Evolutionary conservation across 2,888 invertebrate species (phyloP), one percentile per base, ranked within the genome.

Genomic region (Epirrita christyi): DNA sequence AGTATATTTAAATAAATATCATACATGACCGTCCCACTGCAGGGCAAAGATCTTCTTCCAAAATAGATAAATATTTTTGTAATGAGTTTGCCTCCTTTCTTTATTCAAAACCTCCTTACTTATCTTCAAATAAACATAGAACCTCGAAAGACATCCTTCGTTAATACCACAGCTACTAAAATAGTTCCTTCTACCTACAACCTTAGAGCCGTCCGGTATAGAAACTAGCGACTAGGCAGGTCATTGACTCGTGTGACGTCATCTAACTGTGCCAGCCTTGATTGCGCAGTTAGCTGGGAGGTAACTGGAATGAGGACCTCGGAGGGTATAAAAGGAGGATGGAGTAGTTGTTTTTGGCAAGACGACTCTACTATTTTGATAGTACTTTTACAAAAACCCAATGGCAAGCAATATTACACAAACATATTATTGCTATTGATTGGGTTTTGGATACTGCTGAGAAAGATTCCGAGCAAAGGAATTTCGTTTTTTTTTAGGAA

Each of bases 191-290:
- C 34, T 40, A 34, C 40, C 54, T 34, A 59, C 56, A 55, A 58
- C 61, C 59, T 63, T 59, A 58, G 34, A 28, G 41, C 60, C 55
- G 60, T 61, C 67, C 70, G 71, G 66, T 64, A 51, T 63, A 65
- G 60, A 61, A 55, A 55, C 59, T 50, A 44, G 60, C 62, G 57
- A 55, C 59, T 50, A 44, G 55, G 58, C 58, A 40, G 75, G 75
- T 71, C 75, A 62, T 62, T 66, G 77, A 73, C 75, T 73, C 51
- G 59, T 51, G 48, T 78, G 78, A 79, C 76, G 76, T 79, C 78
- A 76, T 49, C 69, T 77, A 78, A 78, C 78, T 76, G 78, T 75
- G 73, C 68, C 50, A 50, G 49, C 53, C 56, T 56, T 59, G 59
- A 38, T 52, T 56, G 60, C 62, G 62, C 58, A 59, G 55, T 62